phyloP scores from a whole-genome alignment of 1,140 invertebrate genomes.

The Euura lappo region DNA sequence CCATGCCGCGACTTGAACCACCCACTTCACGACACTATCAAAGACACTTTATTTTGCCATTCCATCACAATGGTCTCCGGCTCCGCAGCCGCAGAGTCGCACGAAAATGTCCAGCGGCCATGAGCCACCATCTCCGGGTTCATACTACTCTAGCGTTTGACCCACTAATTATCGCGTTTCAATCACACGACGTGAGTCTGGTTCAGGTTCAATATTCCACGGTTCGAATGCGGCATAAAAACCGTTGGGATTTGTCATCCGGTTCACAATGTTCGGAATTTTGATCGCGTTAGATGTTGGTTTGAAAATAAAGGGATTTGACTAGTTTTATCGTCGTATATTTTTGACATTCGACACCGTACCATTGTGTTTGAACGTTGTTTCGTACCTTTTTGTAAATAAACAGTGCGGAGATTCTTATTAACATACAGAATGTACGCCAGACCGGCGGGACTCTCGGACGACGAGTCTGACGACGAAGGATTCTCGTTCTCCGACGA shows the following conservation, averaged over 20 bases:
- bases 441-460: not conserved
- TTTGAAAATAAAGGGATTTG: not conserved
- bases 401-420: not conserved
- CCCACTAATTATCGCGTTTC: too few relatives aligned
- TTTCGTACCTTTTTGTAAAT: not conserved
- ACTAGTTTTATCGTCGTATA: not conserved
- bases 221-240: too few relatives aligned
- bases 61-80: slow-evolving; percentile 6
- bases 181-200: too few relatives aligned
- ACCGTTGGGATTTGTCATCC: too few relatives aligned
- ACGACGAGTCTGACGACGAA: not conserved
- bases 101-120: slow-evolving; percentile 2
- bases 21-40: slow-evolving; percentile 33
- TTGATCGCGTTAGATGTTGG: too few relatives aligned
- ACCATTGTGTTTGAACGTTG: slow-evolving; percentile 4
- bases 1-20: slow-evolving; percentile 32
- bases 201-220: too few relatives aligned
- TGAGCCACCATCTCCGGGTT: slow-evolving; percentile 6
- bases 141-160: not conserved
- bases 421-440: not conserved
- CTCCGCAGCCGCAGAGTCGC: slow-evolving; percentile 1
- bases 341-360: not conserved
- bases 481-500: not conserved
- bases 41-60: not conserved
- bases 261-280: too few relatives aligned